Evolutionary conservation across 2,113 vertebrate species (phyloP).

Genomic region (Hyla sarda): DNA sequence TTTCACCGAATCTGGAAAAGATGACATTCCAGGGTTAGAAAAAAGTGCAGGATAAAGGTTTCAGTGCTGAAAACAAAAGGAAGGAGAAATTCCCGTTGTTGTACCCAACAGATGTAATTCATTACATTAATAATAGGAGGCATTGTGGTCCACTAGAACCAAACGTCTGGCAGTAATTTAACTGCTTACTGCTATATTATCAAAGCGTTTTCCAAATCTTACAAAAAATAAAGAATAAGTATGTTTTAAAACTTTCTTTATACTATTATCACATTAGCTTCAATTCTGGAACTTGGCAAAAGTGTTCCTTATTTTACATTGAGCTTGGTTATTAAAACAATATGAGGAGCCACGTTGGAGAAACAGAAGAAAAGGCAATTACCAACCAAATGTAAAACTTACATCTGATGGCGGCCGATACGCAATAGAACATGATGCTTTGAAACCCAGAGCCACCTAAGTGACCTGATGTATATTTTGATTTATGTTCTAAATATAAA

Average conservation of each 20-base stretch:
- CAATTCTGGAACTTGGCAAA: constrained; percentile 39
- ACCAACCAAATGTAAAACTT: constrained; percentile 10
- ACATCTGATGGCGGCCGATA: neutral
- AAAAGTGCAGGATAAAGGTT: constrained; percentile 38
- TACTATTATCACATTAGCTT: constrained; percentile 48
- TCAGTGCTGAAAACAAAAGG: constrained; percentile 48
- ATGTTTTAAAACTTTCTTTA: constrained; percentile 45
- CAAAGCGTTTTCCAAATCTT: constrained; percentile 48
- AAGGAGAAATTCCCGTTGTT: constrained; percentile 49
- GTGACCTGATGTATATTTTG: neutral
- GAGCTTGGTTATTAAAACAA: constrained; percentile 42
- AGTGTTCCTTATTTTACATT: constrained; percentile 34
- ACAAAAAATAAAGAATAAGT: constrained; percentile 41
- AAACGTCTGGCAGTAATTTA: constrained; percentile 37
- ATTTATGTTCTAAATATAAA: neutral
- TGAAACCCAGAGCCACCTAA: neutral
- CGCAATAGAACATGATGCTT: neutral
- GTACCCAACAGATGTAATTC: constrained; percentile 53
- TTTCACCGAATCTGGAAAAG: constrained; percentile 37
- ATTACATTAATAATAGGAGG: constrained; percentile 51
- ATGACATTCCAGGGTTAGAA: constrained; percentile 31
- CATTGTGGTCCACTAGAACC: constrained; percentile 34
- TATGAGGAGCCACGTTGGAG: constrained; percentile 21
- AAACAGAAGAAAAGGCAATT: constrained; percentile 31
- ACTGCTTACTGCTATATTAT: constrained; percentile 39